These are phyloP conservation scores for Chironomus tentans DNA, from an alignment of 2,888 invertebrate genomes.

Conservation along the genomic window DNA sequence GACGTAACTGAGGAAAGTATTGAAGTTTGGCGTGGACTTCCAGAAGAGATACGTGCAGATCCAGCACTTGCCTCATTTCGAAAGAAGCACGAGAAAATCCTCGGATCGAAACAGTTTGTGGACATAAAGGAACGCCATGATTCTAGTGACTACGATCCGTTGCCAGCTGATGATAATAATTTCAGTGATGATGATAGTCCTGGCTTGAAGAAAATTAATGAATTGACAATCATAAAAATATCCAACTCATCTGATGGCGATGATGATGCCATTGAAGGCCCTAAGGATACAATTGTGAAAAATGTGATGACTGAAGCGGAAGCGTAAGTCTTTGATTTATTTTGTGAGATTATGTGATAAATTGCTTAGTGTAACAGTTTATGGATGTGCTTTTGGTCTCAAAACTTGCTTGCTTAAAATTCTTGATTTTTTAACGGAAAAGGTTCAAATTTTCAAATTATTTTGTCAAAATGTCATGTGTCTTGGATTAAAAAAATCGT, in stretches of 20 bases:
- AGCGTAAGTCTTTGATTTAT: no score
- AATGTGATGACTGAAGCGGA: background rate
- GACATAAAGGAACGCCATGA: background rate
- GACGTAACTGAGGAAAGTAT: slow-evolving; percentile 46
- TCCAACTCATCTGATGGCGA: slow-evolving; percentile 33
- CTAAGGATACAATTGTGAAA: background rate
- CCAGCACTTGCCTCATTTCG: slow-evolving; percentile 49
- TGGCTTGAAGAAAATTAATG: background rate
- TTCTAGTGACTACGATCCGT: slow-evolving; percentile 35
- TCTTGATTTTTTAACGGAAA: background rate
- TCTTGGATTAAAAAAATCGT: background rate
- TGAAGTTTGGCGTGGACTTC: slow-evolving; percentile 49
- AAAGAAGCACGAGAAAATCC: slow-evolving; percentile 46
- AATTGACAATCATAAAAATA: slow-evolving; percentile 38
- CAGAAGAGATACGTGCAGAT: slow-evolving; percentile 50
- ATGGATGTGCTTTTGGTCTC: no score
- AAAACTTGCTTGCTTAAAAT: no score
- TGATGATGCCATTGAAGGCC: background rate
- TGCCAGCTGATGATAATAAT: slow-evolving; percentile 36
- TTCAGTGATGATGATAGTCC: slow-evolving; percentile 31
- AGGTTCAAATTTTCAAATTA: background rate
- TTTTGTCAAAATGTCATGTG: background rate
- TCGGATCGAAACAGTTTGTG: slow-evolving; percentile 39
- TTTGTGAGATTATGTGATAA: no score
- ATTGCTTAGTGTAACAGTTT: no score